A percentile compares a stretch with the other conserved stretches of the same genome.
These are phyloP conservation scores for Drosophila subobscura DNA, from an alignment of 1,140 invertebrate genomes.

Conservation along the genomic window DNA sequence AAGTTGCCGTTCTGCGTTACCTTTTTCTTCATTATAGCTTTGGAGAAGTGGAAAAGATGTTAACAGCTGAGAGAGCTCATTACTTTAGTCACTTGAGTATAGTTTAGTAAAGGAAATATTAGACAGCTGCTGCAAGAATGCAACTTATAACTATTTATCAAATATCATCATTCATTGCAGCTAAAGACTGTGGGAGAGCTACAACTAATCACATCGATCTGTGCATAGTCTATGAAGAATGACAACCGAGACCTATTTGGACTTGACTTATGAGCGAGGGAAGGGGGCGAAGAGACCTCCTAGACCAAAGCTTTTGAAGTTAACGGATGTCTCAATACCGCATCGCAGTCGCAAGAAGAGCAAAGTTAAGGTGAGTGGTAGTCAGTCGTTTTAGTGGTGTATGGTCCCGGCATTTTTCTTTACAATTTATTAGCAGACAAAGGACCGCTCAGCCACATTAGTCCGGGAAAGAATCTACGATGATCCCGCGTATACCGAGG, in stretches of 20 bases:
- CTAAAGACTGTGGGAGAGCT: neutral
- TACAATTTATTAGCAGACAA: conserved; percentile 44
- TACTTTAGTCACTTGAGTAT: too few species aligned
- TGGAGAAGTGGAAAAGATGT: too few species aligned
- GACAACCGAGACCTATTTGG: conserved; percentile 79
- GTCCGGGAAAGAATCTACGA: conserved; percentile 81
- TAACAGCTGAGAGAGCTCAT: too few species aligned
- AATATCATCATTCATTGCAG: too few species aligned
- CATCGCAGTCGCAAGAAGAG: conserved; percentile 80
- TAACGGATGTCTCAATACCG: conserved; percentile 76
- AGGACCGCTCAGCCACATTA: conserved; percentile 65
- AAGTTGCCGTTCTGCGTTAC: too few species aligned
- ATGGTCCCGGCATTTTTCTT: neutral
- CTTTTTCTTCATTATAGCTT: too few species aligned
- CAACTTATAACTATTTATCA: too few species aligned
- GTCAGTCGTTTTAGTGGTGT: neutral
- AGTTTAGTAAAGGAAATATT: too few species aligned
- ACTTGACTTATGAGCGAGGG: conserved; percentile 68
- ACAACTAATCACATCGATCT: conserved; percentile 11
- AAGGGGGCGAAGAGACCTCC: conserved; percentile 67
- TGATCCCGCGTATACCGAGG: conserved; percentile 83
- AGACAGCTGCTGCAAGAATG: too few species aligned
- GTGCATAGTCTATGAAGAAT: conserved; percentile 35
- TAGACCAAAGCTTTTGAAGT: conserved; percentile 75
- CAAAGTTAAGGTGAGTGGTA: conserved; percentile 73